Percentiles rank a stretch among this genome's conserved stretches.
Evolutionary conservation across 2,888 invertebrate genomes (phyloP).

Genomic region (Eugnorisma glareosa): DNA sequence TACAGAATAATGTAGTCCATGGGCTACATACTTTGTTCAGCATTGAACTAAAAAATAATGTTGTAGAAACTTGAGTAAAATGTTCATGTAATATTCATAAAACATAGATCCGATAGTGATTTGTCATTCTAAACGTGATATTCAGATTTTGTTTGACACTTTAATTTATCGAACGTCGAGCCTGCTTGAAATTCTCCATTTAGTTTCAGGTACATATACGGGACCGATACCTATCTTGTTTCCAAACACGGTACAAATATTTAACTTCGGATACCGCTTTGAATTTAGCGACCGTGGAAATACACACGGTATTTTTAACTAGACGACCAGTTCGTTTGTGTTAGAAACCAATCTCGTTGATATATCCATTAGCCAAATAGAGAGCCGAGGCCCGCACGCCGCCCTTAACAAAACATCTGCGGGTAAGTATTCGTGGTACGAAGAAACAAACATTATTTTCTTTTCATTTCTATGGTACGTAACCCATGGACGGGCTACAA

Average conservation of each 20-base stretch:
- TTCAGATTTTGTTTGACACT: conserved; percentile 47
- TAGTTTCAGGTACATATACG: conserved; percentile 51
- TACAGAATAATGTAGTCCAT: not conserved
- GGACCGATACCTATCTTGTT: conserved; percentile 63
- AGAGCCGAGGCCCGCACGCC: conserved; percentile 71
- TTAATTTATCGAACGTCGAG: conserved; percentile 46
- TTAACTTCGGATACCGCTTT: conserved; percentile 71
- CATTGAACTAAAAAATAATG: not conserved
- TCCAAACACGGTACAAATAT: conserved; percentile 70
- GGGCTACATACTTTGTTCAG: not conserved
- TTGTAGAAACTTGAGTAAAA: not conserved
- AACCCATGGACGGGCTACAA: conserved; percentile 50
- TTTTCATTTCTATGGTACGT: conserved; percentile 71
- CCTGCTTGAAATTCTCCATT: conserved; percentile 52
- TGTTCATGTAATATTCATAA: conserved; percentile 1
- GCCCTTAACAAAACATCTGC: conserved; percentile 77
- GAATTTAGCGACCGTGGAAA: conserved; percentile 67
- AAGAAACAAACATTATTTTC: conserved; percentile 75
- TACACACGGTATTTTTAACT: conserved; percentile 74
- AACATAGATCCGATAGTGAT: conserved; percentile 27
- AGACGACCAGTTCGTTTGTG: conserved; percentile 75
- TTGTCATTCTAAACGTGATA: conserved; percentile 40
- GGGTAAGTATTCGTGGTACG: conserved; percentile 69
- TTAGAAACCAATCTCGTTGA: conserved; percentile 82
- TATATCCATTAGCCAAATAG: conserved; percentile 85